Base-by-base conservation (phyloP, 2,888 invertebrate genomes). In the Hypolimnas misippus region DNA sequence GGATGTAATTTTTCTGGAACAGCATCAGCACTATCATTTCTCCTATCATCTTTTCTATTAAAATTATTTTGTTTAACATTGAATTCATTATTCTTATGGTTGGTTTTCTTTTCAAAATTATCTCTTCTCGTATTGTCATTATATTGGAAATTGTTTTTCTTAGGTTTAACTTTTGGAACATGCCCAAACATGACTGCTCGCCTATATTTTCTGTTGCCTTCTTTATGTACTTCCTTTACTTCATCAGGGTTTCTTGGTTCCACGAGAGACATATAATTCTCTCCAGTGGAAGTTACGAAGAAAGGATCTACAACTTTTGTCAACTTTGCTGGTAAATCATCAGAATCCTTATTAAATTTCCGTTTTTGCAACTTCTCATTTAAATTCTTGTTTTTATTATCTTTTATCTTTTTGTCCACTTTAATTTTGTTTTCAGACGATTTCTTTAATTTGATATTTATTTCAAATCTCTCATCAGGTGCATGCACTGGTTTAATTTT, bases 151-250 rank as follows among this genome's bases (percentile, higher is more conserved):
- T 77, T 69, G 64, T 79, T 69, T 67, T 72, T 73, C 69, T 79
- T 82, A 1, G 82, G 82, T 75, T 83, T 88, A 6, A 66, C 68
- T 73, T 82, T 87, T 10, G 83, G 84, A 1, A 77, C 84, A 76
- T 85, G 82, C 0, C 92, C 92, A 78, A 92, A 92, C 87, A 88
- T 86, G 0, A 76, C 84, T 3, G 92, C 92, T 75, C 92, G 83
- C 71, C 92, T 84, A 54, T 86, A 74, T 68, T 83, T 79, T 51
- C 92, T 85, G 54, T 93, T 93, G 0, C 90, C 90, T 72, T 86
- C 77, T 68, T 76, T 84, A 70, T 89, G 89, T 8, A 81, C 77
- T 40, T 87, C 89, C 78, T 89, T 91, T 0, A 92, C 66, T 74
- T 91, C 90, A 76, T 92, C 92, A 0, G 91, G 89, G 58, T 77